Base-by-base conservation (phyloP, 2,113 vertebrate genomes). In the Herpetotheres cachinnans region DNA sequence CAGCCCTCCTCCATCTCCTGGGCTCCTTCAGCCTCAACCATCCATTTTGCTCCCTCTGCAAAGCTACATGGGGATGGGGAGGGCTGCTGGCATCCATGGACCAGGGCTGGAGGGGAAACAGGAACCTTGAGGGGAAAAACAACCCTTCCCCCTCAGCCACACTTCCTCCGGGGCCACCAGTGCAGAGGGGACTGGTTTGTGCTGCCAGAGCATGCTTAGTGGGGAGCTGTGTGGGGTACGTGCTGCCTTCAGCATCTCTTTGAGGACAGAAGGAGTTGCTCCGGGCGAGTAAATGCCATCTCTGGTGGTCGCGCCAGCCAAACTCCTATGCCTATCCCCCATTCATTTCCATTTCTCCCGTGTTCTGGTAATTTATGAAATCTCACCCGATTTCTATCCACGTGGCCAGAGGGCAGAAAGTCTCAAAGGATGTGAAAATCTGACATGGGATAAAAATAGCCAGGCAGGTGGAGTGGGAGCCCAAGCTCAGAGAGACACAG, bases 81-180 rank as follows among this genome's bases (percentile, higher is more conserved):
- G 42, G 25, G 70, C 59, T 87, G 69, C 73, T 13, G 2, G 69
- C 15, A 74, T 38, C 72, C 6, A 13, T 10, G n/a, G n/a, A 71
- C 2, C 5, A 17, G 40, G 46, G 27, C 42, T 95, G 71, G 46
- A 92, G 89, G 93, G 76, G 67, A 96, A 97, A 95, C 83, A 94
- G 95, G 95, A 96, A 96, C 91, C 32, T 10, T 42, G 67, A 94
- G 63, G 80, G 81, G 83, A 92, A 95, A 94, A 96, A 81, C 54
- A 96, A 81, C 77, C 50, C 86, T 96, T 95, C 90, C 58, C 79
- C 81, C 25, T 42, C 3, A 2, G 19, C 72, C 17, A 16, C 1
- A 3, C 58, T 91, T 94, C 88, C 8, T 7, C 63, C 4, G 2
- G 50, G 32, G 15, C 86, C 3, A 9, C 36, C 89, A 86, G 54